Evolutionary conservation across 2,113 vertebrate genomes (phyloP), one percentile per base, ranked within the genome.

Genomic region (Trematocara marginatum): DNA sequence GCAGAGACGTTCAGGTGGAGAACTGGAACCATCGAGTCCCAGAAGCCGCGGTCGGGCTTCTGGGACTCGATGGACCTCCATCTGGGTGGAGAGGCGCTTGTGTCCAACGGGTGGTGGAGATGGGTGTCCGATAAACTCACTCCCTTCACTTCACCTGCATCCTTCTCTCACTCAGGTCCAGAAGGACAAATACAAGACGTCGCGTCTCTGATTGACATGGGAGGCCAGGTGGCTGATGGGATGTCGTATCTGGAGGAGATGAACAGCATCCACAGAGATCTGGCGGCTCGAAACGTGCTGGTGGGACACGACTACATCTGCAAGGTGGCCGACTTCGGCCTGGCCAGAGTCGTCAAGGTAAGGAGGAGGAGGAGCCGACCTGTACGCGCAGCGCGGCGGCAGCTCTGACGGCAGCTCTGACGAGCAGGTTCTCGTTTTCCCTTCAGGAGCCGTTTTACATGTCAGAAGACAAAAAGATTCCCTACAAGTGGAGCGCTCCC

Each of bases 311-410:
- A 97, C 88, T 94, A 96, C 85, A 92, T 96, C 87, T 98, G 97
- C 89, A 97, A 97, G 92, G 97, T 97, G 56, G 97, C 97, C 1
- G 97, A 98, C 92, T 98, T 98, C 4, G 97, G 97, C 54, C 91
- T 98, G 86, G 97, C 97, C 86, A 86, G 97, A 78, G 82, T 97
- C 26, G 94, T 97, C 85, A 97, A 97, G 97, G 97, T 97, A 3
- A n/a, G 34, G n/a, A n/a, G n/a, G n/a, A n/a, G n/a, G n/a, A n/a
- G n/a, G n/a, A n/a, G n/a, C 18, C 3, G 4, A 20, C 38, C 34
- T 66, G 3, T 7, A 66, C 12, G 34, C 1, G 59, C 34, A 38
- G 59, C 59, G 3, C 1, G 34, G 34, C 18, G 5, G 18, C 8
- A n/a, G 6, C 45, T 79, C 20, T 35, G n/a, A 26, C 26, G 1